Evolutionary conservation across 2,797 vertebrate genomes (phyloP).

Genomic region (Zenarchopterus dispar): DNA sequence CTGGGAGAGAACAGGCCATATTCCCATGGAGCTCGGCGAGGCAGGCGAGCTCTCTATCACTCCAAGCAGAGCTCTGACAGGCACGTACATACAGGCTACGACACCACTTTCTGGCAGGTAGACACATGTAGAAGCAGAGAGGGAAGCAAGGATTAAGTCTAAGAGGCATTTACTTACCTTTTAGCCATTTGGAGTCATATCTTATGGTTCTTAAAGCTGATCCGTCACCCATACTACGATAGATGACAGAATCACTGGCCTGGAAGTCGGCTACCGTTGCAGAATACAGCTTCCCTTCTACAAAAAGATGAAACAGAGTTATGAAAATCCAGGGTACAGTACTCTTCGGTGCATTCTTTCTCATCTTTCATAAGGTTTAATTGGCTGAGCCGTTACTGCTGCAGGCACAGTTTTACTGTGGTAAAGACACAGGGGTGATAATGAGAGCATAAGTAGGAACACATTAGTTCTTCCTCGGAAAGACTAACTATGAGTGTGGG

Average conservation of each 20-base stretch:
- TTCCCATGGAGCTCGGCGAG: slow-evolving; percentile 58
- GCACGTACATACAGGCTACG: slow-evolving; percentile 32
- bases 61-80: slow-evolving; percentile 58
- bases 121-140: slow-evolving; percentile 9
- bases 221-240: slow-evolving; percentile 98
- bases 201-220: slow-evolving; percentile 98
- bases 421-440: slow-evolving; percentile 69
- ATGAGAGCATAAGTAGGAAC: slow-evolving; percentile 63
- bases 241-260: slow-evolving; percentile 98
- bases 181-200: slow-evolving; percentile 99
- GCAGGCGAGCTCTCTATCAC: slow-evolving; percentile 55
- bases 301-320: slow-evolving; percentile 20
- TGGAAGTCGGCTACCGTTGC: slow-evolving; percentile 98
- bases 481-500: slow-evolving; percentile 36
- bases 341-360: slow-evolving; percentile 31
- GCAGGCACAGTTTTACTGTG: slow-evolving; percentile 58
- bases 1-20: slow-evolving; percentile 71
- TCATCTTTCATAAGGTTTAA: slow-evolving; percentile 55
- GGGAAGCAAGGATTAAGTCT: slow-evolving; percentile 20
- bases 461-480: slow-evolving; percentile 51
- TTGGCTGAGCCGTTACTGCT: slow-evolving; percentile 64
- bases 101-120: slow-evolving; percentile 45
- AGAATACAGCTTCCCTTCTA: slow-evolving; percentile 97
- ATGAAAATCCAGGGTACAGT: slow-evolving; percentile 26
- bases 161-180: slow-evolving; percentile 84